Evolutionary conservation across 2,113 vertebrate genomes (phyloP), one percentile per base, ranked within the genome.

Genomic region (Mixornis gularis): DNA sequence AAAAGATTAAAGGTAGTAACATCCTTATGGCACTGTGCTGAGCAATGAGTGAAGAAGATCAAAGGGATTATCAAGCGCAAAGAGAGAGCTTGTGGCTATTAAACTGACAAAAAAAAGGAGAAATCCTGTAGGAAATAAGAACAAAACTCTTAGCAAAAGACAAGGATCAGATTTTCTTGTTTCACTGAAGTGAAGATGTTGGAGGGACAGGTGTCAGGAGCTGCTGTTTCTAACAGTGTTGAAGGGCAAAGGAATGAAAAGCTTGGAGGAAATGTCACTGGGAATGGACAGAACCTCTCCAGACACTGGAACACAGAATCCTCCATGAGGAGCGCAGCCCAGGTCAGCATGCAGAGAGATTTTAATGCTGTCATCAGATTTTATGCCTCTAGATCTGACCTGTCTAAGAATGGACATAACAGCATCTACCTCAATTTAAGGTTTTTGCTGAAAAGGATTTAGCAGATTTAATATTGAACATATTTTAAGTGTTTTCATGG

Each of bases 81-180:
- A 95, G 82, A 94, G 79, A 89, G 88, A 95, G 91, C 89, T 95
- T 51, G 71, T 81, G 92, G 95, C 91, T 93, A 92, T 94, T 95
- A 95, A 92, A 40, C 29, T 74, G 78, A 87, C 85, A 87, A 66
- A 81, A 91, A 91, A 62, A 36, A 36, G 9, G 40, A 72, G 74
- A 85, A 85, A 44, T 30, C 53, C 53, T 40, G 36, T 44, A 80
- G 84, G 83, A 96, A 90, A 84, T 36, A 83, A 34, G 32, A 88
- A 84, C 66, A 93, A 91, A 93, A 95, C 60, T 83, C 73, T 59
- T 78, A 78, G 73, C 80, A 77, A 89, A 85, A 83, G 71, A 82
- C 60, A 90, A 71, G 68, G 51, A 89, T 94, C 44, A 77, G 58
- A 58, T 92, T 71, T 92, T 83, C 93, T 88, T 89, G 78, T 89